Base-by-base conservation (phyloP, 2,797 vertebrate species). In the Gouania willdenowi region DNA sequence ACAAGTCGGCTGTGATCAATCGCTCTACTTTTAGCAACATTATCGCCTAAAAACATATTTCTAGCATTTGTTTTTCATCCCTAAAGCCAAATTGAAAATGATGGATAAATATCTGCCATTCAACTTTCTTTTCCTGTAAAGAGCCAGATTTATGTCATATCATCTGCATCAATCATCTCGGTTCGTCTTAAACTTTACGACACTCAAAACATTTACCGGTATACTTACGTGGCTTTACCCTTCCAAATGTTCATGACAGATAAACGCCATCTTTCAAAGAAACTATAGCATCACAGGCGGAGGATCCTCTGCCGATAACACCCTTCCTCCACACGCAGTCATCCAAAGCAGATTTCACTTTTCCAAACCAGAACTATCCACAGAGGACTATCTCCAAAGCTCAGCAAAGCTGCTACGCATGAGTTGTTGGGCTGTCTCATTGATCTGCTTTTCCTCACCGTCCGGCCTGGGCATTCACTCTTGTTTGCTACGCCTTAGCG, bases 331-430 rank as follows among this genome's bases (percentile, higher is more conserved):
- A 2, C 27, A 22, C 32, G 44, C 31, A 35, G 18, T 33, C 43
- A 52, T 58, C 57, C 53, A 54, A 77, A 82, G 75, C 64, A 68
- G 73, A 84, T 84, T 83, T 74, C 32, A 62, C 66, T 65, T 75
- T 70, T 79, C 75, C 59, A 79, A 82, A 86, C 71, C 80, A 80
- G 73, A 82, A 79, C 69, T 77, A 74, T 79, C 72, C 76, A 73
- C 56, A 64, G 71, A 78, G 52, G 66, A 71, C 74, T 74, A 77
- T 79, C 83, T 79, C 75, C 51, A 66, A n/a, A n/a, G n/a, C n/a
- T n/a, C n/a, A n/a, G n/a, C 65, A 79, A 77, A 83, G 82, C 76
- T 73, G 77, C 67, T 59, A 70, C 53, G 84, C 75, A 64, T 82
- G 53, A 82, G 61, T 54, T 76, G 62, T 55, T 71, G 41, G 68